These are phyloP conservation scores for Sarcophaga bullata DNA, from an alignment of 1,140 invertebrate species.

Conservation along the genomic window DNA sequence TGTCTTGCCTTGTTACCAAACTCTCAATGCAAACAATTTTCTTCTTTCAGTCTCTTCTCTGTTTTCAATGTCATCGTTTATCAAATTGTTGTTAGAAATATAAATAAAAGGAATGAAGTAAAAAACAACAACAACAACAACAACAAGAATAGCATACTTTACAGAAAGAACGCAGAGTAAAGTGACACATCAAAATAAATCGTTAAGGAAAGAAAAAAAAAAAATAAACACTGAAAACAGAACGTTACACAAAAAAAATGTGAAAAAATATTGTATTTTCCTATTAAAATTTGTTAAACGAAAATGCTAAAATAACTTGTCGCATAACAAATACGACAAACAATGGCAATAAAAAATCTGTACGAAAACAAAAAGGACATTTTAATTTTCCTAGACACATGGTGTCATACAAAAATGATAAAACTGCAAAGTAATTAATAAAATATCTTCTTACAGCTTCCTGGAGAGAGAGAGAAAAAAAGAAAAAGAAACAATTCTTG, in stretches of 20 bases:
- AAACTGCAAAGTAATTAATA: conserved; percentile 7
- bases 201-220: not conserved
- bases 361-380: not conserved
- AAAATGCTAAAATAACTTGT: too few relatives aligned
- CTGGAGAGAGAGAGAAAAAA: too few relatives aligned
- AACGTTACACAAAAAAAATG: not conserved
- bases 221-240: too few relatives aligned
- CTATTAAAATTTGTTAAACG: too few relatives aligned
- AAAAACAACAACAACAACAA: not conserved
- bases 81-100: conserved; percentile 15
- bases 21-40: not conserved
- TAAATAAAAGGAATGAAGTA: not conserved
- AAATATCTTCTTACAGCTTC: not conserved
- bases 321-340: not conserved
- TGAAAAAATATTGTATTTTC: not conserved
- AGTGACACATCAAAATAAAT: conserved; percentile 19
- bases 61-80: conserved; percentile 23
- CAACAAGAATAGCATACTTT: not conserved
- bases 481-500: too few relatives aligned
- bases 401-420: conserved; percentile 4
- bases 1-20: not conserved
- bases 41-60: not conserved
- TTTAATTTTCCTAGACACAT: conserved; percentile 5
- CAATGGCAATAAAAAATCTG: too few relatives aligned
- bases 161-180: not conserved